These are phyloP conservation scores for Trichonephila clavipes DNA, from an alignment of 1,140 invertebrate genomes.

Conservation along the genomic window DNA sequence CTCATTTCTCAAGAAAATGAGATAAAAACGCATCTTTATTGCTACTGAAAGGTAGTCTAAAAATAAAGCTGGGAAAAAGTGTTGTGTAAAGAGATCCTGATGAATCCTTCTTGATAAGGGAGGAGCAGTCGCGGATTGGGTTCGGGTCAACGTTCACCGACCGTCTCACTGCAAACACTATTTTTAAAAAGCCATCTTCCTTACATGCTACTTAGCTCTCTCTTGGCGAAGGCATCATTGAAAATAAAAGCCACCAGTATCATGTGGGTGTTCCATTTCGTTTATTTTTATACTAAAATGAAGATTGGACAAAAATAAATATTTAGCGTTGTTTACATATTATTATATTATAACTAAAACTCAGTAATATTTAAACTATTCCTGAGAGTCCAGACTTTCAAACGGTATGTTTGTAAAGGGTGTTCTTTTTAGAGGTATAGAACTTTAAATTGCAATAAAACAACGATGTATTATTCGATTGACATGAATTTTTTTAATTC, in stretches of 20 bases:
- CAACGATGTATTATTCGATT: too few species aligned
- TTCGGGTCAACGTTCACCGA: slow-evolving; percentile 43
- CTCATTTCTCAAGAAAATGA: slow-evolving; percentile 1
- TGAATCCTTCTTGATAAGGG: slow-evolving; percentile 33
- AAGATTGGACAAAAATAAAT: too few species aligned
- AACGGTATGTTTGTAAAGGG: too few species aligned
- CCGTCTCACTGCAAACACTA: background rate
- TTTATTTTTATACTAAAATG: too few species aligned
- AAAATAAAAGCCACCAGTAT: background rate
- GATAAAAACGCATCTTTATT: slow-evolving; percentile 5
- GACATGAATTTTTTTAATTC: too few species aligned
- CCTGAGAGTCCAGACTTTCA: too few species aligned
- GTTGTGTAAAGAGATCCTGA: slow-evolving; percentile 36
- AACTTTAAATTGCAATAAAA: too few species aligned
- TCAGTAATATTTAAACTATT: too few species aligned
- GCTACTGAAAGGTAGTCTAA: slow-evolving; percentile 11
- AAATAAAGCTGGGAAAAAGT: slow-evolving; percentile 4
- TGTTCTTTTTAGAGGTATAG: too few species aligned
- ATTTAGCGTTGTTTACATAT: too few species aligned
- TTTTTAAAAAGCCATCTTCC: slow-evolving; percentile 33
- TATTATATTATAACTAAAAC: too few species aligned
- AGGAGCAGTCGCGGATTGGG: slow-evolving; percentile 8
- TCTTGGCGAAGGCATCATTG: background rate
- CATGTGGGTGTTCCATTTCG: too few species aligned
- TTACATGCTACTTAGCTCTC: background rate